Evolutionary conservation across 1,140 invertebrate genomes (phyloP).

Genomic region (Goniozus legneri): DNA sequence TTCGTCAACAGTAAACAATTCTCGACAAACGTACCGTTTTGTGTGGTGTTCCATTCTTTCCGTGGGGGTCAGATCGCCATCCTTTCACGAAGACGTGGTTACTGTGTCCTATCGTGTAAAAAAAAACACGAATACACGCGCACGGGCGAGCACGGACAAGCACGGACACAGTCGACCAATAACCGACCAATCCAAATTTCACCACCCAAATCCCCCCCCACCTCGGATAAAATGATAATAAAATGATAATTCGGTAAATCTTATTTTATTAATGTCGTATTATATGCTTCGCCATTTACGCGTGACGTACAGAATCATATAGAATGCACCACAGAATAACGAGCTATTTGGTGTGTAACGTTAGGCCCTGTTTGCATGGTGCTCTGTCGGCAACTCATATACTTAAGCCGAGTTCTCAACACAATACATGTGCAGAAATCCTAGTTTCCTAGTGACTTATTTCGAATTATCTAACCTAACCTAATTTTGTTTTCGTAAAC

Average conservation of each 20-base stretch:
- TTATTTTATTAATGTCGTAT: constrained; percentile 23
- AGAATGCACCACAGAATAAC: constrained; percentile 13
- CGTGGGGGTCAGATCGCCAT: constrained; percentile 46
- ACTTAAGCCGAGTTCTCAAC: constrained; percentile 17
- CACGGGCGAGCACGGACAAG: too few species aligned
- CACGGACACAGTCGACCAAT: too few species aligned
- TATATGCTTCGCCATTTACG: constrained; percentile 31
- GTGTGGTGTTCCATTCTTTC: constrained; percentile 43
- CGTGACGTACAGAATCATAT: constrained; percentile 27
- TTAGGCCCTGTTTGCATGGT: too few species aligned
- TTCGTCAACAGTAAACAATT: not conserved
- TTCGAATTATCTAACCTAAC: too few species aligned
- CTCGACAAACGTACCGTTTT: constrained; percentile 33
- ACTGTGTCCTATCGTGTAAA: constrained; percentile 8
- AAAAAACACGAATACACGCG: not conserved
- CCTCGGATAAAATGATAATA: constrained; percentile 3
- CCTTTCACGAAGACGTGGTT: constrained; percentile 28
- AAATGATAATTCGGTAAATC: constrained; percentile 16
- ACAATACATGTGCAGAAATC: too few species aligned
- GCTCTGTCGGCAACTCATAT: too few species aligned
- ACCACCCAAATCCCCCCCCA: constrained; percentile 10
- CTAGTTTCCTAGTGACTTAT: too few species aligned
- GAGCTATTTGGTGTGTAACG: constrained; percentile 1
- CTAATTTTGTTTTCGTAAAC: too few species aligned
- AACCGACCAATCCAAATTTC: constrained; percentile 13